phyloP scores from a whole-genome alignment of 2,797 vertebrate genomes.

The Notolabrus celidotus region DNA sequence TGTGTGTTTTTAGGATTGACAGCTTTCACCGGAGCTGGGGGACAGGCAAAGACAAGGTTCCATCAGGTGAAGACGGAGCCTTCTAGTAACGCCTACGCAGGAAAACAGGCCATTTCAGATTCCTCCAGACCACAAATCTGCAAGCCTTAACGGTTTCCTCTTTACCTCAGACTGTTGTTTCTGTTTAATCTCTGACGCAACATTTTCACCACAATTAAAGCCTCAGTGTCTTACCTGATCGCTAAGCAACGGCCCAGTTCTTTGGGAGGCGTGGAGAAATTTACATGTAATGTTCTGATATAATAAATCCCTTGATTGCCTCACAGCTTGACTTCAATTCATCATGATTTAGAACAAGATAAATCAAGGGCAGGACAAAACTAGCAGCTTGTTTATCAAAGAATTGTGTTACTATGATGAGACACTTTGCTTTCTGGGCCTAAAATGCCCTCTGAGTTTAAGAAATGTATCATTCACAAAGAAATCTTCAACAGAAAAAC shows the following conservation, averaged over 20 bases:
- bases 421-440: not conserved
- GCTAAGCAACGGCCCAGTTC: constrained; percentile 48
- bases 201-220: constrained; percentile 43
- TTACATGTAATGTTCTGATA: constrained; percentile 50
- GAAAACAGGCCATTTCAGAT: constrained; percentile 29
- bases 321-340: constrained; percentile 53
- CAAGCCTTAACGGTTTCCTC: not conserved
- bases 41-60: constrained; percentile 61
- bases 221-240: constrained; percentile 32
- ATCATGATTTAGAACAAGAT: constrained; percentile 20
- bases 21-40: constrained; percentile 40
- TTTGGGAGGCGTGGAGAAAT: constrained; percentile 44
- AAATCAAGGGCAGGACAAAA: constrained; percentile 31
- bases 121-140: constrained; percentile 1
- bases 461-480: constrained; percentile 21
- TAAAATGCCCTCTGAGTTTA: constrained; percentile 4
- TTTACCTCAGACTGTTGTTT: not conserved
- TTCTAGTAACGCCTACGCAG: constrained; percentile 7
- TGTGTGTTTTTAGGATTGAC: constrained; percentile 60
- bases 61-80: constrained; percentile 29
- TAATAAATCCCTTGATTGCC: constrained; percentile 63
- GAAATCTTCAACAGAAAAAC: constrained; percentile 10
- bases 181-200: constrained; percentile 27
- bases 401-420: not conserved
- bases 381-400: constrained; percentile 11